Evolutionary conservation across 1,140 invertebrate genomes (phyloP), one percentile per base, ranked within the genome.

Genomic region (Argopecten irradians): DNA sequence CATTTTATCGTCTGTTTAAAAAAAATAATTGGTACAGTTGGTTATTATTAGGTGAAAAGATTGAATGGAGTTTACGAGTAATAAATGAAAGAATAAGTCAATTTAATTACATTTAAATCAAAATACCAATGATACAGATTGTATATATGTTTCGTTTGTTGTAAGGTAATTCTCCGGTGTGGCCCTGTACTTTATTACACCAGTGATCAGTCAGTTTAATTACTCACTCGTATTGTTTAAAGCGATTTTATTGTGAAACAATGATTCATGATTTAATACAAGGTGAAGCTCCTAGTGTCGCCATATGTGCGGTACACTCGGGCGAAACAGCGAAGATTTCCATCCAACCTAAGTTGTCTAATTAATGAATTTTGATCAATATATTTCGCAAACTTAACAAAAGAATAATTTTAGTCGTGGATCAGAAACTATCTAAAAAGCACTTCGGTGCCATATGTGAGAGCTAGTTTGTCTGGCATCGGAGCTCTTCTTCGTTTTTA

Each of bases 301-400:
- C 55, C 55, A 71, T 71, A 71, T 71, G 55, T 71, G 55, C 55
- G n/a, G 55, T 71, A 71, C 55, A 8, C 22, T 1, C 55, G 55
- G 55, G 55, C n/a, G 55, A 71, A 71, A 71, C 55, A n/a, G 22
- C 55, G 22, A 71, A 71, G 55, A 71, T 71, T 71, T 71, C 55
- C 55, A 71, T 16, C 55, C n/a, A 71, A 71, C 14, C 55, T 71
- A 28, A 71, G 55, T 43, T 34, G 85, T 86, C 85, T 86, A 86
- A 86, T 86, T 86, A 43, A 86, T 86, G 43, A 41, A 43, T 86
- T 86, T 41, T 41, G 43, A 41, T 43, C 35, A 86, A 41, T 41
- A 86, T 34, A 43, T 86, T 41, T 41, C 36, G 41, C 55, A 71
- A 71, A 71, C 55, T 71, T 71, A 71, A 71, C 55, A 71, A 71